Evolutionary conservation across 2,113 vertebrate species (phyloP).

Genomic region (Craseonycteris thonglongyai): DNA sequence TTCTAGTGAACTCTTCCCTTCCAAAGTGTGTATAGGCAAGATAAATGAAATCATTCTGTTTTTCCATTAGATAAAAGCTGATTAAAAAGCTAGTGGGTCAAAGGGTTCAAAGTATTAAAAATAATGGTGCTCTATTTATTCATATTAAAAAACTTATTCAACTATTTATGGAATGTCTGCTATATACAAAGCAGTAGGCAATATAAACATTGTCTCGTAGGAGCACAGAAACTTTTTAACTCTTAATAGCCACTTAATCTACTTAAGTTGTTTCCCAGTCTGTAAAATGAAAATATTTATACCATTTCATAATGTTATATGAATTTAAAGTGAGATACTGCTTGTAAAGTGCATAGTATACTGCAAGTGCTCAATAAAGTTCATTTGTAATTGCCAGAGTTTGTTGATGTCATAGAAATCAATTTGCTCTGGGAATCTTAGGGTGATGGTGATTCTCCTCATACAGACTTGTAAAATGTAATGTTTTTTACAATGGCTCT

Average conservation of each 20-base stretch:
- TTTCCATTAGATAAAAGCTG: constrained; percentile 23
- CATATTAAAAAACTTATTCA: neutral
- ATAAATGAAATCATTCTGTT: constrained; percentile 31
- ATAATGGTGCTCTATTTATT: constrained; percentile 11
- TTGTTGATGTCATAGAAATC: neutral
- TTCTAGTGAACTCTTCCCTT: neutral
- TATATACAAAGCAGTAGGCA: neutral
- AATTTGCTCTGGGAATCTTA: neutral
- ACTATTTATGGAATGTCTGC: constrained; percentile 39
- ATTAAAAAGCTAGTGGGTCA: constrained; percentile 1
- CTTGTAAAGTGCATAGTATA: neutral
- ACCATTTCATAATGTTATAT: neutral
- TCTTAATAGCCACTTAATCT: neutral
- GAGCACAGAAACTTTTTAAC: neutral
- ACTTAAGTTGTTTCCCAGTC: neutral
- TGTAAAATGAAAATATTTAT: constrained; percentile 23
- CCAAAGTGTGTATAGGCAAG: neutral
- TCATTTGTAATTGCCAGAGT: neutral
- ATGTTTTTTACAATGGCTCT: neutral
- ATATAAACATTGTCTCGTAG: neutral
- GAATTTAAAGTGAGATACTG: constrained; percentile 1
- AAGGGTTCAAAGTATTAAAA: constrained; percentile 10
- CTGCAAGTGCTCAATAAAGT: neutral
- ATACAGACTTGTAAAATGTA: neutral
- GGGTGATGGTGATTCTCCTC: neutral